These are phyloP conservation scores for Limanda limanda DNA, from an alignment of 2,113 vertebrate genomes.

Conservation along the genomic window DNA sequence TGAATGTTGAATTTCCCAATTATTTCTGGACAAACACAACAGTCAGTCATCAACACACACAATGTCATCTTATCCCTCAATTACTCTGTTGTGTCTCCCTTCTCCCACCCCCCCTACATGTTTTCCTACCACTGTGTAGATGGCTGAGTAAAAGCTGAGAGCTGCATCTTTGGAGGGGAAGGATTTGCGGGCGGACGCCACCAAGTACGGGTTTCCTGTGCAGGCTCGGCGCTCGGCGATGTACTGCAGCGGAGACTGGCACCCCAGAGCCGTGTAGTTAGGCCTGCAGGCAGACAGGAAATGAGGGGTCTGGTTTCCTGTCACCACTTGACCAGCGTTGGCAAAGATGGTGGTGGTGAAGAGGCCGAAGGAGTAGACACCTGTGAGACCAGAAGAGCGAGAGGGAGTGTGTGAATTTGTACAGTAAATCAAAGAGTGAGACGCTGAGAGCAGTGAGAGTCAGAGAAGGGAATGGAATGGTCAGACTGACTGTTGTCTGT, in stretches of 20 bases:
- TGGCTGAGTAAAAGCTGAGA: conserved; percentile 89
- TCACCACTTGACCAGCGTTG: conserved; percentile 93
- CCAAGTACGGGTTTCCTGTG: conserved; percentile 87
- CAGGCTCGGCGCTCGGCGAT: conserved; percentile 87
- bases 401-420: no score
- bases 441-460: neutral
- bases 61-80: no score
- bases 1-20: neutral
- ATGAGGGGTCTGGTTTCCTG: conserved; percentile 91
- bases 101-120: neutral
- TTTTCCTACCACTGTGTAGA: conserved; percentile 89
- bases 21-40: no score
- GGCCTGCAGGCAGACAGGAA: conserved; percentile 92
- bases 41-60: neutral
- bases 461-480: neutral
- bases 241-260: conserved; percentile 86
- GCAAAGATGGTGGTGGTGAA: conserved; percentile 94
- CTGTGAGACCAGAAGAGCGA: conserved; percentile 62
- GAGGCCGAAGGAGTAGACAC: conserved; percentile 92
- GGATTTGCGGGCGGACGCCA: conserved; percentile 87
- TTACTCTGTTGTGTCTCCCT: neutral
- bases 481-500: conserved; percentile 5
- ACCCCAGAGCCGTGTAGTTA: conserved; percentile 92
- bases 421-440: no score
- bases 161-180: conserved; percentile 93